A percentile compares a stretch with the other conserved stretches of the same genome.
phyloP scores from a whole-genome alignment of 2,113 vertebrate genomes.

The Sinosuthora webbiana region DNA sequence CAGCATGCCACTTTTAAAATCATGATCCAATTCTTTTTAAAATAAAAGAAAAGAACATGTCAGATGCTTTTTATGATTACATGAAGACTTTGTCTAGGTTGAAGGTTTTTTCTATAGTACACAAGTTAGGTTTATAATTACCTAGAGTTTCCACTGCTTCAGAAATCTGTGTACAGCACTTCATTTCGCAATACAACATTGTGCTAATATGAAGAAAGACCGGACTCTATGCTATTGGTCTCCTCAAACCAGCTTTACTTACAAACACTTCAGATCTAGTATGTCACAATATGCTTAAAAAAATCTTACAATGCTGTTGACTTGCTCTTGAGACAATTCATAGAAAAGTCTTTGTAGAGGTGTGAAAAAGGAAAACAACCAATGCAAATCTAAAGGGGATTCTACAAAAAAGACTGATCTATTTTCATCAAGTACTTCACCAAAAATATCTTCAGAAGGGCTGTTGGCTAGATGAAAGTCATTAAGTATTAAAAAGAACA shows the following conservation, averaged over 20 bases:
- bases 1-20: neutral
- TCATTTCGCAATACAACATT: neutral
- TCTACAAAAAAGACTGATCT: neutral
- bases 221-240: neutral
- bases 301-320: neutral
- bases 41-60: neutral
- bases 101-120: neutral
- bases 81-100: neutral
- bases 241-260: neutral
- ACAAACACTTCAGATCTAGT: neutral
- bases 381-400: neutral
- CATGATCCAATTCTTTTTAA: neutral
- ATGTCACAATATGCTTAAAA: neutral
- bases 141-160: neutral
- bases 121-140: neutral
- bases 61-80: neutral
- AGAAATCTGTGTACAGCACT: neutral
- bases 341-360: neutral
- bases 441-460: conserved; percentile 1
- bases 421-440: neutral
- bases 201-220: neutral
- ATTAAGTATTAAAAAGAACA: conserved; percentile 14
- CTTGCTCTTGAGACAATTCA: neutral
- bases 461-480: neutral
- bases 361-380: neutral